phyloP scores from a whole-genome alignment of 53 echinoderm and acorn worm genomes.

The Astropecten irregularis region DNA sequence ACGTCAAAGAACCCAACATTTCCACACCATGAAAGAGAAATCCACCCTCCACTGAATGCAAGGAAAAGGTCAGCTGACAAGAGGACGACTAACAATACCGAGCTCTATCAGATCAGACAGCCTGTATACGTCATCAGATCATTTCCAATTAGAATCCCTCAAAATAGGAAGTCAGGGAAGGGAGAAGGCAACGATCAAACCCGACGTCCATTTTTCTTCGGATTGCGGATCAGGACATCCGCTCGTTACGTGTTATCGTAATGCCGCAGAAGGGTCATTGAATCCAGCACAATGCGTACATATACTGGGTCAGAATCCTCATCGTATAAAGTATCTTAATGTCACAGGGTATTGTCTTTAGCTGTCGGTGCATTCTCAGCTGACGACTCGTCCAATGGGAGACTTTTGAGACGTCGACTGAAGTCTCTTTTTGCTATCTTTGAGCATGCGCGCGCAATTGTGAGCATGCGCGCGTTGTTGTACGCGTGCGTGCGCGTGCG shows the following conservation, averaged over 20 bases:
- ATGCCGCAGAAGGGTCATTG: not conserved
- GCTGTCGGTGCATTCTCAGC: not conserved
- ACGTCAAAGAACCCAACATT: no score
- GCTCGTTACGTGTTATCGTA: slow-evolving; percentile 12
- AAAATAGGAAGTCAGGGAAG: not conserved
- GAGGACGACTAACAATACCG: not conserved
- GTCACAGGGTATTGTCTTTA: no score
- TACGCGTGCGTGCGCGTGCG: no score
- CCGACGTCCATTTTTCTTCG: not conserved
- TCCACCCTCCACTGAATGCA: not conserved
- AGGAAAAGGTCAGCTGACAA: not conserved
- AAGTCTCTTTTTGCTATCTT: no score
- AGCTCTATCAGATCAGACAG: not conserved
- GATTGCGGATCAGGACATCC: slow-evolving; percentile 26
- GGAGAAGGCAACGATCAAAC: not conserved
- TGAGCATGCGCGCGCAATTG: no score
- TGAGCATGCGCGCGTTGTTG: no score
- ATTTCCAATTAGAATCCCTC: not conserved
- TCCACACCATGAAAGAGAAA: no score
- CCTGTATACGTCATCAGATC: not conserved
- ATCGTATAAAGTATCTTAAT: no score
- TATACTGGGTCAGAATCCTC: not conserved
- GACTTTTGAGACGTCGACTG: no score
- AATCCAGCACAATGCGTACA: not conserved
- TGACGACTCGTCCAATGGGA: no score